phyloP scores from a whole-genome alignment of 1,140 invertebrate species.

The Halictus rubicundus region DNA sequence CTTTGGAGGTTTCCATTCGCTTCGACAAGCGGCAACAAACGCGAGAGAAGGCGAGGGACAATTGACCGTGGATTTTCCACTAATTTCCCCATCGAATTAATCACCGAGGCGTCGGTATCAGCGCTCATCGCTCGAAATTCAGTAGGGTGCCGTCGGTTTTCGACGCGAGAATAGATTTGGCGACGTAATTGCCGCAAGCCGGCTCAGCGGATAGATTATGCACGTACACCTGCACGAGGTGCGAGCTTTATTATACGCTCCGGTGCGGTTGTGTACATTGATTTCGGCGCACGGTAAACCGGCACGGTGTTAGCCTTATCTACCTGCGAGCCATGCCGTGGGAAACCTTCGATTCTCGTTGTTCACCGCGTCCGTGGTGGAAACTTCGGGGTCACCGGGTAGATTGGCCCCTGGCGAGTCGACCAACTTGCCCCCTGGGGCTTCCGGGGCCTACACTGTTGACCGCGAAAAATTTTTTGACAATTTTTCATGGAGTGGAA shows the following conservation, averaged over 20 bases:
- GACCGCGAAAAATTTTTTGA: too few relatives aligned
- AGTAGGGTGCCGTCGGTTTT: not conserved
- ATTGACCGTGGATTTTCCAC: not conserved
- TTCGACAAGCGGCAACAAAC: too few relatives aligned
- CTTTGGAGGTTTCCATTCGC: too few relatives aligned
- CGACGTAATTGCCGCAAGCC: slow-evolving; percentile 1
- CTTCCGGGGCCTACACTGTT: too few relatives aligned
- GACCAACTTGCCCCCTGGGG: too few relatives aligned
- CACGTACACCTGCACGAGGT: not conserved
- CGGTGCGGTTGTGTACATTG: not conserved
- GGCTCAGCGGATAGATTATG: slow-evolving; percentile 1
- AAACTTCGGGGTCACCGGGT: too few relatives aligned
- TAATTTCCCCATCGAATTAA: not conserved
- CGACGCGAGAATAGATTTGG: not conserved
- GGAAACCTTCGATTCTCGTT: too few relatives aligned
- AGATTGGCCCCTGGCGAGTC: too few relatives aligned
- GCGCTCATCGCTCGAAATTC: not conserved
- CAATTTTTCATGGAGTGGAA: too few relatives aligned
- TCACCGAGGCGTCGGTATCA: not conserved
- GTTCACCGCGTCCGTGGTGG: too few relatives aligned
- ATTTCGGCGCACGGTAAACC: not conserved
- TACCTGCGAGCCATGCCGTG: not conserved
- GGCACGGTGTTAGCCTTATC: not conserved
- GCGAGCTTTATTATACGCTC: not conserved
- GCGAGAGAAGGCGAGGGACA: not conserved